Conservation (phyloP, 2,113 vertebrate species). For the Dipodomys ordii region DNA sequence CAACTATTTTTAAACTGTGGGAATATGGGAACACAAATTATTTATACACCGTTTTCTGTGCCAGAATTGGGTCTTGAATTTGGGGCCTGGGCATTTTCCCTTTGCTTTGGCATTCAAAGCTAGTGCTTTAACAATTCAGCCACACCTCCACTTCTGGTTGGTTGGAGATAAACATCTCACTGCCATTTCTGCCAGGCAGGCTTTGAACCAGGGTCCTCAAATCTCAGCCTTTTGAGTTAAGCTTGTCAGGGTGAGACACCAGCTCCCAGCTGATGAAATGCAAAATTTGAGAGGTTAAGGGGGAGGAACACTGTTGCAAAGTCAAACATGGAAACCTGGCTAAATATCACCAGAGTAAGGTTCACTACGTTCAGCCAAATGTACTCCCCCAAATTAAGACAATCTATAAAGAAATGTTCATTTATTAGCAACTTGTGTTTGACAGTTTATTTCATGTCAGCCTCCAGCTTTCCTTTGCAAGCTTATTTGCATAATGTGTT, state of each 20-base stretch:
- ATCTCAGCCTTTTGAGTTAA: too few species aligned
- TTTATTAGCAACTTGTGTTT: constrained; percentile 92
- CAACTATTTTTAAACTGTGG: not conserved
- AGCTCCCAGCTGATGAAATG: not conserved
- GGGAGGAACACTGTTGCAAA: constrained; percentile 69
- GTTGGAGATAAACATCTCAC: too few species aligned
- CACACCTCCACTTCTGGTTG: too few species aligned
- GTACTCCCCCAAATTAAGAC: constrained; percentile 87
- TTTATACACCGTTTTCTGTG: not conserved
- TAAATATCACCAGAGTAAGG: constrained; percentile 58
- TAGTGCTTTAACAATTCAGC: too few species aligned
- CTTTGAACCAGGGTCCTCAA: too few species aligned
- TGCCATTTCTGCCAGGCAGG: too few species aligned
- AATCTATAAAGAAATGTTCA: constrained; percentile 90
- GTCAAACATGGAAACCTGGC: constrained; percentile 64
- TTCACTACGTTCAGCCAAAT: constrained; percentile 53
- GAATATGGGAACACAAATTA: not conserved
- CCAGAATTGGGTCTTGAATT: too few species aligned
- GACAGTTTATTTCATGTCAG: constrained; percentile 91
- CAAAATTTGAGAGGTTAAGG: constrained; percentile 41
- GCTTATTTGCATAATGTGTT: constrained; percentile 93
- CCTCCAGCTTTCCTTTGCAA: constrained; percentile 90
- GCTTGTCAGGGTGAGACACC: too few species aligned
- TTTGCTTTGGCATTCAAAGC: too few species aligned
- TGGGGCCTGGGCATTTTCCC: too few species aligned